Percentiles rank a stretch among this genome's conserved stretches.
These are phyloP conservation scores for Galerucella pusilla DNA, from an alignment of 2,888 invertebrate species.

Conservation along the genomic window DNA sequence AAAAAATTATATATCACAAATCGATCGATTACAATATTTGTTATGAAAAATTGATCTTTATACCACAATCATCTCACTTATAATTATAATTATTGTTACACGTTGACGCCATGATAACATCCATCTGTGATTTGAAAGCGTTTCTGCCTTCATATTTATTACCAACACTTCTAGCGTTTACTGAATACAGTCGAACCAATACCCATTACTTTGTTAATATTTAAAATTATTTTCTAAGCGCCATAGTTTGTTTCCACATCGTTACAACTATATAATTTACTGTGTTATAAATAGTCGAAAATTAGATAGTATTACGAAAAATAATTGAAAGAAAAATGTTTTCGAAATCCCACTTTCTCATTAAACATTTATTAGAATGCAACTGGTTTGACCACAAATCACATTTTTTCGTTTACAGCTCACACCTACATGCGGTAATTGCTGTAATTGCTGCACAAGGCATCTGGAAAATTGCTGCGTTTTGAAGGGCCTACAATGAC, in stretches of 20 bases:
- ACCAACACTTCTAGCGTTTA: background rate
- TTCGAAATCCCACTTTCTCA: conserved; percentile 7
- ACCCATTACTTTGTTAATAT: background rate
- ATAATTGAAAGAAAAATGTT: conserved; percentile 26
- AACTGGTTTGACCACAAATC: conserved; percentile 31
- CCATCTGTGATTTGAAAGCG: background rate
- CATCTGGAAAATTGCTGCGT: conserved; percentile 39
- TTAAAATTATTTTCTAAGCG: background rate
- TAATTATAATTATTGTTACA: no score
- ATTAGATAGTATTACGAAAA: conserved; percentile 22
- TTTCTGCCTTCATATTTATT: background rate
- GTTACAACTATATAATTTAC: background rate
- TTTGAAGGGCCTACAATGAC: conserved; percentile 42
- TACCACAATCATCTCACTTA: no score
- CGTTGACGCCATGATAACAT: no score
- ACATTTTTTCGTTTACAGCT: conserved; percentile 34
- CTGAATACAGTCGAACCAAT: background rate
- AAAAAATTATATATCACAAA: no score
- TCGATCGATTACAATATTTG: no score
- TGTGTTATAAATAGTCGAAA: conserved; percentile 14
- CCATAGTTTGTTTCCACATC: background rate
- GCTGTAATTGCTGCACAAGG: conserved; percentile 46
- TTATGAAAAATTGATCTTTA: no score
- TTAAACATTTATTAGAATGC: conserved; percentile 21
- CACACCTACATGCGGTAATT: conserved; percentile 50